Percentiles rank a stretch among this genome's conserved stretches.
phyloP scores from a whole-genome alignment of 2,888 invertebrate species.

The Copidosoma aretas region DNA sequence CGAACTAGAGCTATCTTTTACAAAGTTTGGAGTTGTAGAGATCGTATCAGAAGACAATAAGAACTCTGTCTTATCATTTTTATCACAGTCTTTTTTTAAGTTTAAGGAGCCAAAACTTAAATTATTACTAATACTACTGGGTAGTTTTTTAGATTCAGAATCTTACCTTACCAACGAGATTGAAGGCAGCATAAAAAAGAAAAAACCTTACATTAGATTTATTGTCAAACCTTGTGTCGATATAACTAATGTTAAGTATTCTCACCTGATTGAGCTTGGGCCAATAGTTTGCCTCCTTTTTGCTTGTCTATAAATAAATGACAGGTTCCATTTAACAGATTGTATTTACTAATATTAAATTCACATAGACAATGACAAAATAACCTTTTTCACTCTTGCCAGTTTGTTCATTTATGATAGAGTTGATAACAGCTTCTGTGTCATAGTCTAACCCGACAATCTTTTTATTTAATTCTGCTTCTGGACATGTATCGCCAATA shows the following conservation, averaged over 20 bases:
- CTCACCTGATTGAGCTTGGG: conserved; percentile 31
- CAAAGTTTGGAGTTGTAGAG: conserved; percentile 11
- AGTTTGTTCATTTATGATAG: conserved; percentile 69
- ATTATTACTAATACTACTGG: conserved; percentile 4
- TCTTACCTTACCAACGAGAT: conserved; percentile 60
- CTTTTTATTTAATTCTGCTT: conserved; percentile 75
- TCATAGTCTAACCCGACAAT: conserved; percentile 78
- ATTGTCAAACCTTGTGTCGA: background rate
- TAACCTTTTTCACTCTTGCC: conserved; percentile 51
- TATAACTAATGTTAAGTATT: conserved; percentile 5
- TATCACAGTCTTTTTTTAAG: conserved; percentile 14
- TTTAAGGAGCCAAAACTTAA: conserved; percentile 2
- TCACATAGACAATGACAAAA: background rate
- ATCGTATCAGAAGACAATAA: conserved; percentile 20
- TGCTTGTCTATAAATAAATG: conserved; percentile 22
- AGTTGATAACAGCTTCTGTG: conserved; percentile 75
- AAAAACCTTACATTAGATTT: conserved; percentile 45
- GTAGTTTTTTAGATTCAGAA: conserved; percentile 47
- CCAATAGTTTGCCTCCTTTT: conserved; percentile 8
- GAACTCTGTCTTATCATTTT: conserved; percentile 5
- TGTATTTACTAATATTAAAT: background rate
- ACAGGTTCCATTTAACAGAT: background rate
- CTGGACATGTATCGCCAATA: conserved; percentile 78
- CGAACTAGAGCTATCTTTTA: conserved; percentile 22
- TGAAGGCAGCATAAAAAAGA: conserved; percentile 51